Base-by-base conservation (phyloP, 2,797 vertebrate species). In the Loriculus beryllinus region DNA sequence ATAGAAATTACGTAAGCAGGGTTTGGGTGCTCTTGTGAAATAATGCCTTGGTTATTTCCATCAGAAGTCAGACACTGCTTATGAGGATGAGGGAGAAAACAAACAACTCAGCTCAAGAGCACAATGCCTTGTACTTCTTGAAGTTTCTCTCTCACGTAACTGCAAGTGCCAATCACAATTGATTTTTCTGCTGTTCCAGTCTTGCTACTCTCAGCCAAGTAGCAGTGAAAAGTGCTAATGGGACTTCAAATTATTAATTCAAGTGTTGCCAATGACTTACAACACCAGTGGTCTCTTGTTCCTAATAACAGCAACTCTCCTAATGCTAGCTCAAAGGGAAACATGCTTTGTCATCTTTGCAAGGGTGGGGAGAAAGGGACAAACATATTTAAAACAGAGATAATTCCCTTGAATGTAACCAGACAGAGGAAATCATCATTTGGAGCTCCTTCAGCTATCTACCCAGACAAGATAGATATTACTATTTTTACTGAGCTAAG, bases 271-370 rank as follows among this genome's bases (percentile, higher is more conserved):
- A 93, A 33, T 45, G 78, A 63, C 23, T 72, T 33, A 47, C 5
- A 69, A 9, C 16, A 47, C 26, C 17, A 69, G 26, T 9, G 7
- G 40, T 42, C 87, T 92, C 48, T 90, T 35, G 22, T 62, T 83
- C 62, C 87, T 90, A 91, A 75, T 64, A 90, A 78, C 4, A 93
- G 82, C 23, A 59, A 29, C 37, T 40, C 57, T 83, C n/a, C 25
- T 62, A 78, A 78, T 18, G 37, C 28, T 65, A 72, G n/a, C 51
- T 81, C 42, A 82, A 85, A 82, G 29, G n/a, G 57, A 92, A 95
- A 95, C 23, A 64, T 91, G 95, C 96, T 93, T 94, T 88, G 94
- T 96, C 95, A 96, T 95, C 75, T 90, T 86, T 33, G 25, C 60
- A 81, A 90, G 82, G 72, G 82, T 43, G 65, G 69, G 77, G 72